Percentiles rank a stretch among this genome's conserved stretches.
Conservation (phyloP, 2,113 vertebrate genomes). For the Perca flavescens region DNA sequence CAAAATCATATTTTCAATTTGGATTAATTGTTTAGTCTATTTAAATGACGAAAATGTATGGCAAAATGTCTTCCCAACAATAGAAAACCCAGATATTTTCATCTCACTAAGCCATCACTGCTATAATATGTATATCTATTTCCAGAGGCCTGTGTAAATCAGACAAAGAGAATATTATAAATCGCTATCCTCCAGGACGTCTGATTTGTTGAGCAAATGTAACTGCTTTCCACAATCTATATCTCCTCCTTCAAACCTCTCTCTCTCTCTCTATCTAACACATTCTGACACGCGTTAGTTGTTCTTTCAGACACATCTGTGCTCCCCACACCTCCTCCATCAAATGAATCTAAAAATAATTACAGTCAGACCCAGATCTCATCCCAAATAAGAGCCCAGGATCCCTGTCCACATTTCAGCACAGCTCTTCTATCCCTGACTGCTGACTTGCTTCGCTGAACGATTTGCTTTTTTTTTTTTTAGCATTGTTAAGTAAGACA, state of each 20-base stretch:
- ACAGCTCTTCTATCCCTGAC: not conserved
- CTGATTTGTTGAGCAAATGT: slow-evolving; percentile 1
- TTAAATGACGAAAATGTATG: not conserved
- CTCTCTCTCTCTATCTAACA: not conserved
- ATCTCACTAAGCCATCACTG: not conserved
- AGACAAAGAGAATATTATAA: slow-evolving; percentile 7
- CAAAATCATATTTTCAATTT: not conserved
- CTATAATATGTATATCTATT: not conserved
- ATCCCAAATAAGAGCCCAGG: not conserved
- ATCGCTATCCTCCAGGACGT: not conserved
- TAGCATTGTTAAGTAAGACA: slow-evolving; percentile 25
- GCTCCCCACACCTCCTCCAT: slow-evolving; percentile 41
- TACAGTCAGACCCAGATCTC: slow-evolving; percentile 29
- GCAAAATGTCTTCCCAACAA: not conserved
- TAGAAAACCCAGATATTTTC: not conserved
- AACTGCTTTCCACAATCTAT: not conserved
- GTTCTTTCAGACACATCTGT: slow-evolving; percentile 52
- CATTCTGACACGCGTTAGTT: slow-evolving; percentile 38
- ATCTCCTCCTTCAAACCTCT: slow-evolving; percentile 18
- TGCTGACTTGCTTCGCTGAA: slow-evolving; percentile 1
- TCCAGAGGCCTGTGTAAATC: not conserved
- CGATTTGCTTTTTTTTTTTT: slow-evolving; percentile 30
- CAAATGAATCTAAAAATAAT: slow-evolving; percentile 57
- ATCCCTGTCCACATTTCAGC: not conserved
- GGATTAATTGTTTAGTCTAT: not conserved